Conservation (phyloP, 2,113 vertebrate species). For the Trichomycterus rosablanca region DNA sequence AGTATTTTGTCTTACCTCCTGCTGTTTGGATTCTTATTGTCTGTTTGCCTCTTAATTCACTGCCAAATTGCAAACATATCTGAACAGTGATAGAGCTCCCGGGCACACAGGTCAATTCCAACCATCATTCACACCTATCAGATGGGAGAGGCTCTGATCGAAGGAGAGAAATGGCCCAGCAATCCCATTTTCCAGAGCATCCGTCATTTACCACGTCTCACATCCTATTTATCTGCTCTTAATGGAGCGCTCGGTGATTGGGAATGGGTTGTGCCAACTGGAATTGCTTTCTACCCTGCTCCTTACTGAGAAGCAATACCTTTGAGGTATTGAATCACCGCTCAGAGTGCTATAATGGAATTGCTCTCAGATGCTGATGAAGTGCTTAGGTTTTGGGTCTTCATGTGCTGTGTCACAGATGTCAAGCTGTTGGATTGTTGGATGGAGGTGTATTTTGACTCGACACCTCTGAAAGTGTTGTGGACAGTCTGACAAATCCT, state of each 20-base stretch:
- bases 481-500: not conserved
- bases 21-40: not conserved
- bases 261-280: not conserved
- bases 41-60: slow-evolving; percentile 12
- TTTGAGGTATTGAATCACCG: not conserved
- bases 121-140: slow-evolving; percentile 30
- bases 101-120: slow-evolving; percentile 24
- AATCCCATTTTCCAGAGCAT: slow-evolving; percentile 19
- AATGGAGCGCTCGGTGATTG: slow-evolving; percentile 8
- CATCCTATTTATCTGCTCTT: slow-evolving; percentile 15
- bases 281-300: slow-evolving; percentile 19
- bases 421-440: not conserved
- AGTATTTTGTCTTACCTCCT: slow-evolving; percentile 1
- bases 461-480: not conserved
- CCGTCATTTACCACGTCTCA: slow-evolving; percentile 20
- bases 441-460: slow-evolving; percentile 3
- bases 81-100: slow-evolving; percentile 9
- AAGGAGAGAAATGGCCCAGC: not conserved
- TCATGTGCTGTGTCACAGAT: not conserved
- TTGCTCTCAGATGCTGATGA: slow-evolving; percentile 30
- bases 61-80: not conserved
- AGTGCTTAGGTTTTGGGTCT: not conserved
- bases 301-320: not conserved
- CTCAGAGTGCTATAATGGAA: not conserved
- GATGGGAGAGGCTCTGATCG: not conserved